A percentile compares a stretch with the other conserved stretches of the same genome.
phyloP scores from a whole-genome alignment of 2,888 invertebrate genomes.

The Dryobota labecula region DNA sequence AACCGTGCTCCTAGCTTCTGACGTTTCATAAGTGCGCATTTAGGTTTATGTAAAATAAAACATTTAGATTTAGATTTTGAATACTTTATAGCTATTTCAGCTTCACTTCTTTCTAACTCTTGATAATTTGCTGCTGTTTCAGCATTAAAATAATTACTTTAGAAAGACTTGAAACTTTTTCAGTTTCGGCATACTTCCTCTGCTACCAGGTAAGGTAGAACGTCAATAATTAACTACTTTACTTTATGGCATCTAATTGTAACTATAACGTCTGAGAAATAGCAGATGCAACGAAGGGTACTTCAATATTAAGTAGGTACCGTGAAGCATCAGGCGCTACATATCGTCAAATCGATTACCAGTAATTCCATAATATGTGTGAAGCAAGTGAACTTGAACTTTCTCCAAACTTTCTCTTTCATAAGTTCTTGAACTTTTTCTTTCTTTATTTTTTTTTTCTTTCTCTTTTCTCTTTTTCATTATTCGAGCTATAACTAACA shows the following conservation, averaged over 20 bases:
- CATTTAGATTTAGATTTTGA: no score
- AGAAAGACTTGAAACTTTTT: background rate
- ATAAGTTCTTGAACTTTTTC: no score
- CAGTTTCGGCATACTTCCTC: background rate
- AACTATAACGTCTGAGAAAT: background rate
- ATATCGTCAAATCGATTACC: conserved; percentile 4
- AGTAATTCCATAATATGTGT: background rate
- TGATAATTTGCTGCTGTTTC: background rate
- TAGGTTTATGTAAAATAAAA: no score
- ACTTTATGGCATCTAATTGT: background rate
- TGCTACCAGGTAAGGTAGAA: background rate
- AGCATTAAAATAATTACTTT: background rate
- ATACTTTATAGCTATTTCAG: no score
- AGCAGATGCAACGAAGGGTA: background rate
- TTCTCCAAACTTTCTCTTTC: no score
- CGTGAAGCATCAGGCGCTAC: background rate
- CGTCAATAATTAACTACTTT: background rate
- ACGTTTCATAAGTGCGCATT: no score
- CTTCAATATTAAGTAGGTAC: background rate
- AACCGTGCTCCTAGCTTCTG: no score
- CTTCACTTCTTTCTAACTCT: background rate
- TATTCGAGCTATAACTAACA: background rate
- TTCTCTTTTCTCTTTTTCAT: no score
- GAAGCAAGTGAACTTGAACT: no score
- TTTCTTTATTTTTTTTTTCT: no score